Evolutionary conservation across 2,797 vertebrate species (phyloP).

Genomic region (Sebastes trivittatus): DNA sequence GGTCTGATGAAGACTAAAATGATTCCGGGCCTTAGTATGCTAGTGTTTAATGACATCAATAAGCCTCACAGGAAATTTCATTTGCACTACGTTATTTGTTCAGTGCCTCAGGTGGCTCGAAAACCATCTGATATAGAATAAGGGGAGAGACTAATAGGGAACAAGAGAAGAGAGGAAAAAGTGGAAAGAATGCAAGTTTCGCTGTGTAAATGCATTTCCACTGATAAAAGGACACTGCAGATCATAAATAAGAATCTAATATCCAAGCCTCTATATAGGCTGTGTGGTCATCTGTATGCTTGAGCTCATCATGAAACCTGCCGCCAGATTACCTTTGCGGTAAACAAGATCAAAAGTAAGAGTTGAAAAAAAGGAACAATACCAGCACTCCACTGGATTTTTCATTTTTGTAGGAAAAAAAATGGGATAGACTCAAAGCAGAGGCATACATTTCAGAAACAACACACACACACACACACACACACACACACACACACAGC

Average conservation of each 20-base stretch:
- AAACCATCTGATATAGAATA: constrained; percentile 69
- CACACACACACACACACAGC: not conserved
- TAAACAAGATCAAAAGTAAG: constrained; percentile 11
- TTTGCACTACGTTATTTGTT: constrained; percentile 86
- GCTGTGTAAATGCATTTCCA: constrained; percentile 18
- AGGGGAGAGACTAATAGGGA: constrained; percentile 39
- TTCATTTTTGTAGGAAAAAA: not conserved
- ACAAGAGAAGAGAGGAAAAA: constrained; percentile 13
- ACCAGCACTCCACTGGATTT: not conserved
- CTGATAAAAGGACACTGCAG: not conserved
- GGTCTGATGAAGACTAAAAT: constrained; percentile 86
- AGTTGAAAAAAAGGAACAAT: constrained; percentile 2
- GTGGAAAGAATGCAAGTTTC: constrained; percentile 33
- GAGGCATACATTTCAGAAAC: not conserved
- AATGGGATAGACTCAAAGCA: not conserved
- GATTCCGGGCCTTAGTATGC: constrained; percentile 84
- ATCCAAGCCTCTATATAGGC: constrained; percentile 3
- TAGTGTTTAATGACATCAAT: constrained; percentile 90
- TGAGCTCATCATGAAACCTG: constrained; percentile 7
- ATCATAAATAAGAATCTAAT: constrained; percentile 38
- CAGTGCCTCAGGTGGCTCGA: constrained; percentile 79
- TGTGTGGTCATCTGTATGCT: constrained; percentile 22
- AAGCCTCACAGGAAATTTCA: constrained; percentile 86
- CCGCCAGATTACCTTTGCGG: constrained; percentile 13
- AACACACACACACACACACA: constrained; percentile 5